Percentiles rank a stretch among this genome's conserved stretches.
Evolutionary conservation across 1,140 invertebrate genomes (phyloP).

Genomic region (Achatina immaculata): DNA sequence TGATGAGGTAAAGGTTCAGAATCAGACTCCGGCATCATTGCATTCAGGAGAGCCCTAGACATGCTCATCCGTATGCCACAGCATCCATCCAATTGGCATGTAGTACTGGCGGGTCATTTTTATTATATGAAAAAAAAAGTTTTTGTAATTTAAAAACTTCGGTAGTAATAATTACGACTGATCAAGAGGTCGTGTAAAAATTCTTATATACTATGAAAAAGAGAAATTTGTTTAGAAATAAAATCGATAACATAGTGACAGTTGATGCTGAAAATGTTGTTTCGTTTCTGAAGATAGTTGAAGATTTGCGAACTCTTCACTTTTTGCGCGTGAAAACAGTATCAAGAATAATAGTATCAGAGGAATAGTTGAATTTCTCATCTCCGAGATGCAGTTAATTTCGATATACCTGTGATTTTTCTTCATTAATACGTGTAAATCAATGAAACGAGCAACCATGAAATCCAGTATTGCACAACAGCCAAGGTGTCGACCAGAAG

Average conservation of each 20-base stretch:
- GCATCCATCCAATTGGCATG: neutral
- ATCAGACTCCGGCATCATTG: too few species aligned
- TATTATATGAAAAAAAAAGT: neutral
- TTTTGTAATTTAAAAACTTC: neutral
- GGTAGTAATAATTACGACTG: too few species aligned
- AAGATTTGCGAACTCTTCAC: conserved; percentile 22
- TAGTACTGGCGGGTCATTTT: neutral
- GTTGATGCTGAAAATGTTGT: too few species aligned
- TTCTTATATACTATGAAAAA: too few species aligned
- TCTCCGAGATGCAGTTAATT: conserved; percentile 19
- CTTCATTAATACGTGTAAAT: neutral
- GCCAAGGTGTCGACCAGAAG: conserved; percentile 45
- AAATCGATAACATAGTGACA: too few species aligned
- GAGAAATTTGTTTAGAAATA: too few species aligned
- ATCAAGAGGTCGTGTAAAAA: too few species aligned
- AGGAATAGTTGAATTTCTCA: conserved; percentile 17
- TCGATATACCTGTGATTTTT: neutral
- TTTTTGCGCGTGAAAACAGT: conserved; percentile 4
- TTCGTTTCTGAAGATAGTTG: too few species aligned
- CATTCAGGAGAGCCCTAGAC: too few species aligned
- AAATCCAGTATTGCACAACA: conserved; percentile 49
- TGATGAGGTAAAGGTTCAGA: too few species aligned
- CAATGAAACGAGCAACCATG: conserved; percentile 41
- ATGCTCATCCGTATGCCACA: too few species aligned
- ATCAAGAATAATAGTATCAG: conserved; percentile 8